Evolutionary conservation across 2,113 vertebrate genomes (phyloP).

Genomic region (Sminthopsis crassicaudata): DNA sequence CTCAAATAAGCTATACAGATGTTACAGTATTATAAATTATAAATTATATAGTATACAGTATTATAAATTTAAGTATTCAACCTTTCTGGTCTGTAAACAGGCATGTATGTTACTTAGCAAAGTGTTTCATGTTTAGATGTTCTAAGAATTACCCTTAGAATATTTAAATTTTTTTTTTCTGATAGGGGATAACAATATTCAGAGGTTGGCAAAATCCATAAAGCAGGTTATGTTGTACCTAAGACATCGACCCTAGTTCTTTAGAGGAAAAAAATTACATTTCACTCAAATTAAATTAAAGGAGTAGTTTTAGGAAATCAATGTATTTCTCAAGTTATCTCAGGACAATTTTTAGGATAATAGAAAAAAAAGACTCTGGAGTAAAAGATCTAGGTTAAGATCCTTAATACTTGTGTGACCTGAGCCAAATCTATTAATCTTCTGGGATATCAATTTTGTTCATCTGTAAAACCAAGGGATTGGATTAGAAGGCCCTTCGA

Average conservation of each 20-base stretch:
- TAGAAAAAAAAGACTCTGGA: background rate
- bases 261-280: background rate
- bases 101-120: background rate
- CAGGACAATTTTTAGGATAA: background rate
- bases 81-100: background rate
- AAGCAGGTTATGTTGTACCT: background rate
- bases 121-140: background rate
- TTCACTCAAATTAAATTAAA: background rate
- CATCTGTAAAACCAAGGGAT: background rate
- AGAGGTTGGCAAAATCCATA: background rate
- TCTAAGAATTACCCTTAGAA: background rate
- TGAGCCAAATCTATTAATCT: background rate
- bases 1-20: background rate
- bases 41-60: no score
- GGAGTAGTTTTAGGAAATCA: background rate
- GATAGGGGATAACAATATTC: background rate
- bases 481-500: background rate
- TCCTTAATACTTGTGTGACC: background rate
- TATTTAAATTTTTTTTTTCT: background rate
- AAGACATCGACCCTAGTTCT: background rate
- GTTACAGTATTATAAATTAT: background rate
- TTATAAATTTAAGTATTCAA: background rate
- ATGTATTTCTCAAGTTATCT: background rate
- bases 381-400: background rate
- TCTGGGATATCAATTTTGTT: background rate